These are phyloP conservation scores for Artemia sinica DNA, from an alignment of 2,888 invertebrate species.

Conservation along the genomic window DNA sequence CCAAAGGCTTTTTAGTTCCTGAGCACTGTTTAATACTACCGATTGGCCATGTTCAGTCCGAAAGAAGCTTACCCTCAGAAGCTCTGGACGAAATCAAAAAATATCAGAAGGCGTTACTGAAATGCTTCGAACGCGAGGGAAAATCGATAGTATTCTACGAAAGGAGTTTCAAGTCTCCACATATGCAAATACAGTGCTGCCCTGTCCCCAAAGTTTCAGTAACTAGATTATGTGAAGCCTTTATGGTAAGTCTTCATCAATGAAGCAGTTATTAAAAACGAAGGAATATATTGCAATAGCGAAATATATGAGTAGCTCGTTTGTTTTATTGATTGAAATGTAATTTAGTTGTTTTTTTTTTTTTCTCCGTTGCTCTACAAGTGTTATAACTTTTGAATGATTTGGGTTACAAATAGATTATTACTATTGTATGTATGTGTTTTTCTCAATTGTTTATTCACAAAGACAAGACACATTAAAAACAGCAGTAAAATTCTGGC, in stretches of 20 bases:
- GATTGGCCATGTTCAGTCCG: slow-evolving; percentile 67
- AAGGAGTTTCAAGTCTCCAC: slow-evolving; percentile 77
- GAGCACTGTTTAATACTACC: slow-evolving; percentile 81
- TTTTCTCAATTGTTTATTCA: too few relatives aligned
- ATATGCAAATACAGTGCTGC: slow-evolving; percentile 76
- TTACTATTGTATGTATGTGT: too few relatives aligned
- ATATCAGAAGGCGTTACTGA: slow-evolving; percentile 36
- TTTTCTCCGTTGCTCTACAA: too few relatives aligned
- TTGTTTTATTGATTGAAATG: too few relatives aligned
- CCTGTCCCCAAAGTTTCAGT: slow-evolving; percentile 48
- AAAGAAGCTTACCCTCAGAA: slow-evolving; percentile 46
- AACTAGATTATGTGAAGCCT: slow-evolving; percentile 48
- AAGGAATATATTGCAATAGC: too few relatives aligned
- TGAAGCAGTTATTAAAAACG: too few relatives aligned
- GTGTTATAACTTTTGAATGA: too few relatives aligned
- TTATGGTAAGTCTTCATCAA: slow-evolving; percentile 48
- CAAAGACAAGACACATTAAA: too few relatives aligned
- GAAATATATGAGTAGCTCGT: too few relatives aligned
- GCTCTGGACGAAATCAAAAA: slow-evolving; percentile 61
- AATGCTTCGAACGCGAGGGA: slow-evolving; percentile 46
- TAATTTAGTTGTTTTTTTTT: too few relatives aligned
- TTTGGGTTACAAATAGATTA: too few relatives aligned
- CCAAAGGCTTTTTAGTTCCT: slow-evolving; percentile 65
- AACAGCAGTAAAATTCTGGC: too few relatives aligned
- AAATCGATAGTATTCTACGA: slow-evolving; percentile 74